Base-by-base conservation (phyloP, 2,888 invertebrate species). In the Drosophila aldrichi region DNA sequence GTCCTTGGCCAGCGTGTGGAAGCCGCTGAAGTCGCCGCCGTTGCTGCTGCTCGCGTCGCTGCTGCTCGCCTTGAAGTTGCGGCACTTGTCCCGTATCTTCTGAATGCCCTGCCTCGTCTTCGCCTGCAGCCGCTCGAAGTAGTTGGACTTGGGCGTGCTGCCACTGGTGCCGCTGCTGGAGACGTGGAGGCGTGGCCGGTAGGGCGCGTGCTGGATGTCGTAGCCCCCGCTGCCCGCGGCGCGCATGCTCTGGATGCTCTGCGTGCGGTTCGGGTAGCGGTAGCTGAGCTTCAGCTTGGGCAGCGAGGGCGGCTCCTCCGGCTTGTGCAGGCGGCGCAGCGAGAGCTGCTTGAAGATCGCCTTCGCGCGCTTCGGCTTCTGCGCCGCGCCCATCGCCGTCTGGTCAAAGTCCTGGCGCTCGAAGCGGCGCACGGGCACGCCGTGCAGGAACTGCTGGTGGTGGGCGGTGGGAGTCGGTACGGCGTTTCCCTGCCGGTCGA, bases 181-280 rank as follows among this genome's bases (percentile, higher is more conserved):
- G 8, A 70, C 64, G 2, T 49, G 49, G 1, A 70, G 63, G 4
- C 77, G 77, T 8, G 86, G 77, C 32, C 83, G 61, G 41, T 81
- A 79, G 22, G 82, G 73, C 20, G 80, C 86, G 52, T 81, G 77
- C 38, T 81, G 85, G 3, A 86, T 78, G 22, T 88, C 85, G 36
- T 85, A 88, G 34, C 74, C 82, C 0, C 83, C 83, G 32, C 80
- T 80, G 29, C 80, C 81, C 6, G 80, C 67, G 2, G 81, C 71
- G 20, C 64, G 85, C 70, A 90, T 85, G 70, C 87, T 89, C 55
- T 91, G 89, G 22, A 88, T 88, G 54, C 89, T 91, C 46, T 91
- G 92, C 0, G 92, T 92, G 36, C 92, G 90, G 70, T 93, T 92
- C 22, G 93, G 92, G 74, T 92, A 93, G 38, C 85, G 92, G 76